Evolutionary conservation across 2,113 vertebrate genomes (phyloP), one percentile per base, ranked within the genome.

Genomic region (Orthonyx spaldingii): DNA sequence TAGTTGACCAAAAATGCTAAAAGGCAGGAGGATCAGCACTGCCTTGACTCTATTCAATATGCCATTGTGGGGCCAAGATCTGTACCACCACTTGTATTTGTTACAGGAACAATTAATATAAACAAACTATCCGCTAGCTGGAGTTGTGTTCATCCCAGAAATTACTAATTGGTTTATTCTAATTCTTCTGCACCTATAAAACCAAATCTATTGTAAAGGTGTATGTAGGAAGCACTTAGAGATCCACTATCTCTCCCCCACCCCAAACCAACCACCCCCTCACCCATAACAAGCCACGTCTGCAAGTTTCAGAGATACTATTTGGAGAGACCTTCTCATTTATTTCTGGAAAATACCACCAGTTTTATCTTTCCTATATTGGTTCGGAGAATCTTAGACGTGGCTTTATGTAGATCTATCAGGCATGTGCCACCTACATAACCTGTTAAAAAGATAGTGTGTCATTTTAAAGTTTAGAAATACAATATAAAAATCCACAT

Each of bases 251-350:
- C 6, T 59, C n/a, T 23, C 20, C 3, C 10, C 35, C n/a, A 52
- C 10, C 33, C 55, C 37, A 53, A 69, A 33, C 9, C 32, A 55
- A 22, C 11, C 5, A n/a, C 13, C 4, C 35, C 10, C 13, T 8
- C 56, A 42, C 12, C 46, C 14, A 0, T 6, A 81, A 56, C 3
- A 18, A 65, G 46, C 6, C 46, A 37, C 0, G 0, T 50, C 39
- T 27, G 13, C 59, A 52, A 18, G 35, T 17, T 64, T 61, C 47
- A 18, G 6, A 32, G 9, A 46, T 20, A 12, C 16, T 11, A 4
- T 28, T 23, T 27, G n/a, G 17, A 80, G 56, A 47, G 15, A 61
- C 3, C 10, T 22, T 23, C 69, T n/a, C 10, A 41, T 30, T 59
- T 63, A 22, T 55, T 72, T 68, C 18, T 6, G 4, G 41, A 65